Evolutionary conservation across 1,140 invertebrate genomes (phyloP), one percentile per base, ranked within the genome.

Genomic region (Marisa cornuarietis): DNA sequence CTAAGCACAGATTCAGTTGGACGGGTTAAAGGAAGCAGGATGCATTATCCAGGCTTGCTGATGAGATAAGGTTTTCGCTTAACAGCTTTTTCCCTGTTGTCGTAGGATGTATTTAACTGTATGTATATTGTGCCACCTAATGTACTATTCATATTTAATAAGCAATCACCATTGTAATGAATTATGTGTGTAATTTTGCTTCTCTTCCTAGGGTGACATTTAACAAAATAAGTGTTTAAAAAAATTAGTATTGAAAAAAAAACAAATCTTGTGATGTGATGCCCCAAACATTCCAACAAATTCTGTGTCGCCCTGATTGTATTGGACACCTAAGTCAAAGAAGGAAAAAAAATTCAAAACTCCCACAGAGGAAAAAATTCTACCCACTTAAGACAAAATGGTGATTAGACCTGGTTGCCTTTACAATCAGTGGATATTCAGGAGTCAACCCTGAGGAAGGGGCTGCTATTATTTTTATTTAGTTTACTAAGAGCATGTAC

Each of bases 201-300:
- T n/a, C 26, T 68, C 65, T 68, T 68, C 26, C 26, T 58, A 58
- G 54, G 54, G 54, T 58, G 4, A 58, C 54, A 14, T 2, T 6
- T 58, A 42, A 42, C 31, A 42, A 42, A 42, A 42, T 42, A 4
- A 42, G 31, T 42, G 3, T 6, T 42, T 42, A 42, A 42, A 58
- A 58, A 58, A 58, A 18, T 58, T 58, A 58, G 16, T 18, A 58
- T 18, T 11, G 54, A 58, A 18, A 4, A 58, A 8, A 9, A 14
- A 11, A 58, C 16, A 58, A 58, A 58, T 42, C 1, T 42, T 6
- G 0, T 14, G 54, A 58, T 58, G 54, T 68, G 26, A 68, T 68
- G 65, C 22, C 65, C 65, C 54, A 58, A 24, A 68, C 65, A 68
- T 68, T 68, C 65, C 65, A 68, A n/a, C 65, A 68, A 68, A n/a